A percentile compares a stretch with the other conserved stretches of the same genome.
Evolutionary conservation across 23 tunicate genomes (phyloP).

Genomic region (Styela plicata): DNA sequence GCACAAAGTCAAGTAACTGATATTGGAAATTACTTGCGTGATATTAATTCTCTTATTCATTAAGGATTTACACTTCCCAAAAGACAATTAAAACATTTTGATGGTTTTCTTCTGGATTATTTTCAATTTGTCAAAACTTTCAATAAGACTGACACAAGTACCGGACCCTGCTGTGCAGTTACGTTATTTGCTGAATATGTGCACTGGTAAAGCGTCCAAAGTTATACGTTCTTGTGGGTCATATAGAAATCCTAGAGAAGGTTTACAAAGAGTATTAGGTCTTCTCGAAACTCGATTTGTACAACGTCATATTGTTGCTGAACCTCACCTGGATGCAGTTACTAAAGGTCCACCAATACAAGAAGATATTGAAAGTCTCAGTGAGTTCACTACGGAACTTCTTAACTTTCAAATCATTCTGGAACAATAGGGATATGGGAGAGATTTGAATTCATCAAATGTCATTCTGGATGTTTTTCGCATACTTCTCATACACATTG

Average conservation of each 20-base stretch:
- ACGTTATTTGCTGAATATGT: background rate
- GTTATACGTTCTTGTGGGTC: background rate
- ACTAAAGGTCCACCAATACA: background rate
- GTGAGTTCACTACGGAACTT: too few relatives aligned
- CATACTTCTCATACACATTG: background rate
- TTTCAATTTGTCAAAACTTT: too few relatives aligned
- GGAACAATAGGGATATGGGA: too few relatives aligned
- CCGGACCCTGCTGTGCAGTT: background rate
- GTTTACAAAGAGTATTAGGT: too few relatives aligned
- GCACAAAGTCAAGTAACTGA: too few relatives aligned
- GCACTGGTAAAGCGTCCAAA: background rate
- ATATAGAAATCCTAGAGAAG: background rate
- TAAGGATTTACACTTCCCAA: too few relatives aligned
- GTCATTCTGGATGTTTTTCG: background rate
- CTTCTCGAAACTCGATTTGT: too few relatives aligned
- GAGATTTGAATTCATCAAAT: background rate
- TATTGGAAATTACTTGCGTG: too few relatives aligned
- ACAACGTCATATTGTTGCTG: background rate
- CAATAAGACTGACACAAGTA: background rate
- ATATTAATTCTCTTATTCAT: too few relatives aligned
- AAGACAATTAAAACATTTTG: too few relatives aligned
- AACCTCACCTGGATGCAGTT: background rate
- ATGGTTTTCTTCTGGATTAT: too few relatives aligned
- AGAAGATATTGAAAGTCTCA: background rate
- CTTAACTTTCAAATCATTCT: too few relatives aligned